A percentile compares a stretch with the other conserved stretches of the same genome.
Evolutionary conservation across 2,113 vertebrate genomes (phyloP).

Genomic region (Cervus canadensis): DNA sequence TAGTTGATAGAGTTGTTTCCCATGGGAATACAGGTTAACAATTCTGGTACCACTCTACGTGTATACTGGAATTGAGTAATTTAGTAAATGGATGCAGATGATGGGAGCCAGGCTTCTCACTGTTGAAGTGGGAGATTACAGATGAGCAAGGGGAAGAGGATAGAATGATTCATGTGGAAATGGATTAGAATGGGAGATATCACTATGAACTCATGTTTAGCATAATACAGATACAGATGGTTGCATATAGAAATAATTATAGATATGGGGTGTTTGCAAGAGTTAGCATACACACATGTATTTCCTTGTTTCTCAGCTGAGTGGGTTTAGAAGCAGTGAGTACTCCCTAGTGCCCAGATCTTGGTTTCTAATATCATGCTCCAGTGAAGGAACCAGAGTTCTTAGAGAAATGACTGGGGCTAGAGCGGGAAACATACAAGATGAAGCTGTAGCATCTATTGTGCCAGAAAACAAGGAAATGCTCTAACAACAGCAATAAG

Average conservation of each 20-base stretch:
- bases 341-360: not conserved
- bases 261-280: not conserved
- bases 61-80: not conserved
- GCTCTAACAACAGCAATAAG: not conserved
- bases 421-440: not conserved
- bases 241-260: not conserved
- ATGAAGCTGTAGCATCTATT: not conserved
- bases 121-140: not conserved
- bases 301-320: not conserved
- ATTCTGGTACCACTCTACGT: not conserved
- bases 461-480: not conserved
- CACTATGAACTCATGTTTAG: not conserved
- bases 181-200: slow-evolving; percentile 2
- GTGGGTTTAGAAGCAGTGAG: not conserved
- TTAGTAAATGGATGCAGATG: not conserved
- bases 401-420: not conserved
- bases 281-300: not conserved
- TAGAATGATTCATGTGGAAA: not conserved
- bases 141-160: not conserved
- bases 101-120: not conserved
- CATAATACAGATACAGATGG: not conserved
- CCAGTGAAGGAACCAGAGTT: not conserved
- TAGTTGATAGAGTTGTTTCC: not conserved
- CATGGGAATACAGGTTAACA: not conserved
- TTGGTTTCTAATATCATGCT: not conserved